Evolutionary conservation across 2,888 invertebrate genomes (phyloP).

Genomic region (Athrips mouffetella): DNA sequence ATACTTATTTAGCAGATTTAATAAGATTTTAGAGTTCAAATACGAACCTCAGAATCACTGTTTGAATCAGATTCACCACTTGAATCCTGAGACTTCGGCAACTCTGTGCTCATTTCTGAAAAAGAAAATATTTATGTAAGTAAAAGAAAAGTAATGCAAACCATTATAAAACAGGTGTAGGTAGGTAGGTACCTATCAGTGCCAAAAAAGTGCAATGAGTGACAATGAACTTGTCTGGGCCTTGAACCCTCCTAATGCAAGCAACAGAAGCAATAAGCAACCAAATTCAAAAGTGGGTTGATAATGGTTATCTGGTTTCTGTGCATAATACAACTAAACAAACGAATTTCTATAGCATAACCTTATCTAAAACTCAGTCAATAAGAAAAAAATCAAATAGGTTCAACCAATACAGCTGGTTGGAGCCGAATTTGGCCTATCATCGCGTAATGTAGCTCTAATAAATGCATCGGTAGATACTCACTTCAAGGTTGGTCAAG

Average conservation of each 20-base stretch:
- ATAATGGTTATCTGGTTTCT: conserved; percentile 6
- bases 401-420: no score
- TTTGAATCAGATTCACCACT: conserved; percentile 80
- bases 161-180: no score
- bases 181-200: no score
- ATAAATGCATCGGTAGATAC: conserved; percentile 43
- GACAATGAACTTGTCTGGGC: conserved; percentile 23
- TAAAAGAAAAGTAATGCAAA: not conserved
- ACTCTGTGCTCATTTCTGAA: conserved; percentile 76
- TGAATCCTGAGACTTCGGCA: conserved; percentile 72
- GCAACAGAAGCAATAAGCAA: conserved; percentile 22
- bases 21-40: not conserved
- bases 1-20: not conserved
- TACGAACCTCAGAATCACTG: conserved; percentile 75
- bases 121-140: conserved; percentile 26
- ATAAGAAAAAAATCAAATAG: not conserved
- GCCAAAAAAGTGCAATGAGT: not conserved
- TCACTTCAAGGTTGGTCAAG: conserved; percentile 77
- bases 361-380: not conserved
- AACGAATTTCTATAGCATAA: not conserved
- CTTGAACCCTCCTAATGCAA: conserved; percentile 30
- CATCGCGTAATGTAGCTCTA: conserved; percentile 30
- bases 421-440: conserved; percentile 27
- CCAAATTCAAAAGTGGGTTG: conserved; percentile 9
- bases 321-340: not conserved